phyloP scores from a whole-genome alignment of 2,113 vertebrate genomes.

The Brienomyrus longianalis region DNA sequence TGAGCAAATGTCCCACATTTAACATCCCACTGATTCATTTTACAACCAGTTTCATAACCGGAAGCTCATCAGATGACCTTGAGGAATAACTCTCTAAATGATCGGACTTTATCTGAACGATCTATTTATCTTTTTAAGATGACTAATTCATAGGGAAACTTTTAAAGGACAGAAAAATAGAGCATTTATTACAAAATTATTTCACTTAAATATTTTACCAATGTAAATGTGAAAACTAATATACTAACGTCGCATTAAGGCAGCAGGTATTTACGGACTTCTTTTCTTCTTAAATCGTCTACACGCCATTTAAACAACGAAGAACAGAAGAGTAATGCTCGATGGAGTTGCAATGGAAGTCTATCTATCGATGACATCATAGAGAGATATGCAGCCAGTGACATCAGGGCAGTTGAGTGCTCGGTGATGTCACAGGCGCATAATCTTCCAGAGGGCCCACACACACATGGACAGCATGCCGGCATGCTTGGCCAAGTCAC shows the following conservation, averaged over 20 bases:
- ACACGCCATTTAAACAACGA: neutral
- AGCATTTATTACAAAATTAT: neutral
- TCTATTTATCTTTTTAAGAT: neutral
- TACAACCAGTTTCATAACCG: neutral
- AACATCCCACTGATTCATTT: neutral
- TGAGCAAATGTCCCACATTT: neutral
- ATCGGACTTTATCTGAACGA: too few species aligned
- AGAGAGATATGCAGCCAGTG: neutral
- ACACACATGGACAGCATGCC: neutral
- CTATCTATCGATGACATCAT: neutral
- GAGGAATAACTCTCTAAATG: neutral
- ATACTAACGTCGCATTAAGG: neutral
- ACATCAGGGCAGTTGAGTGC: neutral
- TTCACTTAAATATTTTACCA: neutral
- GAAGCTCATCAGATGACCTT: neutral
- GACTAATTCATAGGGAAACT: neutral
- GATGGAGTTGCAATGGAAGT: neutral
- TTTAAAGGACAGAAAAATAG: neutral
- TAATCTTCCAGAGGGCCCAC: neutral
- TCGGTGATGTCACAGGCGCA: neutral
- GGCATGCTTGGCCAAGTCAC: neutral
- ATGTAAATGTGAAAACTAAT: neutral
- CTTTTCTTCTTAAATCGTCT: neutral
- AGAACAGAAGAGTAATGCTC: neutral
- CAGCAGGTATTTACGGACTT: neutral